Evolutionary conservation across 1,140 invertebrate genomes (phyloP), one percentile per base, ranked within the genome.

Genomic region (Drosophila pachea): DNA sequence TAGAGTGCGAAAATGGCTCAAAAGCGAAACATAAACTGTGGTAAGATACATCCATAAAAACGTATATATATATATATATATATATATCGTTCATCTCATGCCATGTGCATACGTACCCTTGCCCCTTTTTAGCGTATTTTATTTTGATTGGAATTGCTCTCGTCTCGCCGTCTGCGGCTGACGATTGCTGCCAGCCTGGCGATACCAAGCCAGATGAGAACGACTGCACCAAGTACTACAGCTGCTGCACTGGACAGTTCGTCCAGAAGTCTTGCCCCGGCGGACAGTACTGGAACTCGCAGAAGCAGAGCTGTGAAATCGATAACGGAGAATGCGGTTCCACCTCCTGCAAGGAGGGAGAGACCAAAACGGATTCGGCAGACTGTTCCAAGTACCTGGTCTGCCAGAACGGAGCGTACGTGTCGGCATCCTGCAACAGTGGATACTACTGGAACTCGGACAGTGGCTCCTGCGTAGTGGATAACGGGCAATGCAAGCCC

Each of bases 201-300:
- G 79, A 84, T 0, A 74, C 60, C 1, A 48, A 79, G 33, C 11
- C 29, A 4, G 69, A 79, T 35, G 22, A 36, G 9, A 45, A 62
- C 33, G 81, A 84, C 36, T 84, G 79, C 47, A 60, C 63, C 9
- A 58, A 68, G 42, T 84, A 76, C 36, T 75, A 35, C 11, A 36
- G 7, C n/a, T 84, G 81, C 48, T 76, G 73, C 7, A 54, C 40
- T 2, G 81, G 81, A 0, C 31, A 68, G 31, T 84, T 81, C 12
- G 58, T 70, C 0, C 65, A 36, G 0, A 79, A 76, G 56, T 68
- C 76, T 0, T 83, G 78, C 40, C 33, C 42, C 0, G 8, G 6
- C n/a, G 76, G 72, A n/a, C 0, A 31, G 0, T 83, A 73, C 35
- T 83, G 79, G 79, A 68, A 70, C 29, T 0, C 9, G 7, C 2